Base-by-base conservation (phyloP, 2,888 invertebrate species). In the Pheosia tremula region DNA sequence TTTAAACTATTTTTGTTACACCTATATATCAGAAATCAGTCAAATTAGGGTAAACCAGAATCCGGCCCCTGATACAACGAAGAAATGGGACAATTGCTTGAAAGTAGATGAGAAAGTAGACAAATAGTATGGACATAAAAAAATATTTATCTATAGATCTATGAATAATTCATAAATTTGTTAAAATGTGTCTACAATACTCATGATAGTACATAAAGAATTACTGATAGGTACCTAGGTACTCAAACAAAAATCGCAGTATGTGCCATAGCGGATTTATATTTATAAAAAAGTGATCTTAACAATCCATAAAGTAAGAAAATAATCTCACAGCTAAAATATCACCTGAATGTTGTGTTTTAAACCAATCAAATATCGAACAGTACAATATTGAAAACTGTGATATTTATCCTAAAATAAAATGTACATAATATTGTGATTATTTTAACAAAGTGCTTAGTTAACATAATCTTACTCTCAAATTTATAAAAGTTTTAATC, bases 201-300 rank as follows among this genome's bases (percentile, higher is more conserved):
- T 24, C 24, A 24, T 24, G 24, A 24, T 24, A 24, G 24, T 24
- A 24, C 24, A 24, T 24, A 24, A 0, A 24, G 24, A 24, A 2
- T 24, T 24, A 24, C 24, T 24, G 24, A 24, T 24, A 24, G 24
- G 24, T 24, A n/a, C n/a, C n/a, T 24, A 24, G n/a, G 47, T 47
- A 47, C 47, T 37, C 6, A 53, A 53, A 37, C 10, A 37, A 53
- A 68, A 69, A 49, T 11, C 11, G n/a, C 45, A 43, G n/a, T 57
- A 36, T 74, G 78, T 82, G 81, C 76, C 77, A 68, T 75, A 82
- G 75, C 69, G 38, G n/a, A 77, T 78, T 74, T 75, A 68, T 77
- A 76, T 79, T 78, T 61, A 72, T 73, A 78, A 76, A 78, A 71
- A 69, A 69, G 75, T 79, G 77, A 61, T 24, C 24, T 24, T 75